Percentiles rank a stretch among this genome's conserved stretches.
Conservation (phyloP, 1,140 invertebrate genomes). For the Drosophila saltans region DNA sequence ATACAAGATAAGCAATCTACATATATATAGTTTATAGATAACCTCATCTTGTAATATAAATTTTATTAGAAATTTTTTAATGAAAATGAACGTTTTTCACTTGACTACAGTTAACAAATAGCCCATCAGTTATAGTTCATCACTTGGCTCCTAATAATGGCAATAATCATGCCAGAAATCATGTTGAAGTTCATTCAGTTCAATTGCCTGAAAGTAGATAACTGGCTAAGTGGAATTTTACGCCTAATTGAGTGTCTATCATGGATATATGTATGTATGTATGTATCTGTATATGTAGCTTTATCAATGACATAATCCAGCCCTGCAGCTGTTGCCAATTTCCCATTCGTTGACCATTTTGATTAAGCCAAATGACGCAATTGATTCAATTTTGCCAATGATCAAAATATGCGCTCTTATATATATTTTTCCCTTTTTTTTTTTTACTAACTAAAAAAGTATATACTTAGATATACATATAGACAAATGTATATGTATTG, state of each 20-base stretch:
- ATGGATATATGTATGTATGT: too few relatives aligned
- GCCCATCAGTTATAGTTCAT: background rate
- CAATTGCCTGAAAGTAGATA: background rate
- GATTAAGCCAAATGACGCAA: slow-evolving; percentile 16
- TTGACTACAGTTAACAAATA: background rate
- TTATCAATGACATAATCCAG: background rate
- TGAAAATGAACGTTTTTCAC: too few relatives aligned
- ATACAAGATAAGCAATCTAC: too few relatives aligned
- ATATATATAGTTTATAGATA: too few relatives aligned
- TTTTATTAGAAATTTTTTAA: too few relatives aligned
- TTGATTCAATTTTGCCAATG: slow-evolving; percentile 11
- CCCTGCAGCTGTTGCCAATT: slow-evolving; percentile 4
- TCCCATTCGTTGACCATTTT: background rate
- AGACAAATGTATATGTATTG: background rate
- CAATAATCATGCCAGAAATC: background rate
- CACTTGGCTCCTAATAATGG: slow-evolving; percentile 2
- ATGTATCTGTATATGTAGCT: too few relatives aligned
- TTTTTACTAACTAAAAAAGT: too few relatives aligned
- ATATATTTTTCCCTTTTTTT: background rate
- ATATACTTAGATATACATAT: too few relatives aligned
- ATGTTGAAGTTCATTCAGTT: background rate
- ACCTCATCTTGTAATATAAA: too few relatives aligned
- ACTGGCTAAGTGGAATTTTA: slow-evolving; percentile 7
- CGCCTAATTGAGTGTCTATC: slow-evolving; percentile 2
- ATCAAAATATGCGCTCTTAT: background rate